phyloP scores from a whole-genome alignment of 2,113 vertebrate species.

The Laticauda laticaudata region DNA sequence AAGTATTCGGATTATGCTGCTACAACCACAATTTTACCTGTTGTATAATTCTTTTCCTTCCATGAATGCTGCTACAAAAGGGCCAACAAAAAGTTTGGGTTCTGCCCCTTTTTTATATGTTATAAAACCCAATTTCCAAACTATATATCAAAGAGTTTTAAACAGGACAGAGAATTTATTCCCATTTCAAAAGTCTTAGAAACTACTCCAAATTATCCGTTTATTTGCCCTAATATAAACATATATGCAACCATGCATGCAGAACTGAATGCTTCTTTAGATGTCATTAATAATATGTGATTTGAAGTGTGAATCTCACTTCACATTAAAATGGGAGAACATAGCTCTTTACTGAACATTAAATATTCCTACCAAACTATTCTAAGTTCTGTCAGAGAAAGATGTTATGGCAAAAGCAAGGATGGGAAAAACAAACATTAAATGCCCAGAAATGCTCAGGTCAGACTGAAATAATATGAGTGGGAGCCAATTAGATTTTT shows the following conservation, averaged over 20 bases:
- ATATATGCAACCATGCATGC: background rate
- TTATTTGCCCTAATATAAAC: background rate
- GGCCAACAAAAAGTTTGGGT: background rate
- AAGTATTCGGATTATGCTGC: background rate
- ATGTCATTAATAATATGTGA: background rate
- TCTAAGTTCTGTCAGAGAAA: background rate
- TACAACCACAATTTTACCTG: background rate
- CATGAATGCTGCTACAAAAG: background rate
- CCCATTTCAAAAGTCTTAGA: background rate
- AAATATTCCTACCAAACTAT: background rate
- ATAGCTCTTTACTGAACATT: background rate
- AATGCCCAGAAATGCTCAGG: background rate
- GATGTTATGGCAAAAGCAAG: background rate
- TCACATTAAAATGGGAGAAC: background rate
- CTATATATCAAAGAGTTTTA: background rate
- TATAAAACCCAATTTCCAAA: background rate
- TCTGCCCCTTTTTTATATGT: background rate
- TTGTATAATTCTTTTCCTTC: background rate
- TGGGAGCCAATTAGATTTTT: background rate
- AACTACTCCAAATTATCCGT: background rate
- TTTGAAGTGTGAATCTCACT: background rate
- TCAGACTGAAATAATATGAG: background rate
- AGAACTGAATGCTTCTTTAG: background rate
- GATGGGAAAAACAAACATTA: background rate
- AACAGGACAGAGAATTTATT: background rate